Evolutionary conservation across 2,888 invertebrate genomes (phyloP).

Genomic region (Metallyticus violacea): DNA sequence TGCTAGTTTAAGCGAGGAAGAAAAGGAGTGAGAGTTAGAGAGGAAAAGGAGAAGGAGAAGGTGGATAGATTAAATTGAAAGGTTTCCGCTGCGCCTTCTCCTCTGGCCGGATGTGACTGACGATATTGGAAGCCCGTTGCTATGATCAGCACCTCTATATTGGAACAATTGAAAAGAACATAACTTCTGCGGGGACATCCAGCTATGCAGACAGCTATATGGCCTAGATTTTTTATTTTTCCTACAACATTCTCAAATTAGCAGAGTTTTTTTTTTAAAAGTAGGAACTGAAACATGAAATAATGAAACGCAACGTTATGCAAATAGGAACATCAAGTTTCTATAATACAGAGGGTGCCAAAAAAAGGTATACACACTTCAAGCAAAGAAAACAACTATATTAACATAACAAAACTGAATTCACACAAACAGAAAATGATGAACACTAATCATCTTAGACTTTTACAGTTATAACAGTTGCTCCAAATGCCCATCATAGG

Average conservation of each 20-base stretch:
- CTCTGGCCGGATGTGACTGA: neutral
- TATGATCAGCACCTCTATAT: neutral
- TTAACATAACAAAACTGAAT: no score
- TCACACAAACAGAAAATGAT: no score
- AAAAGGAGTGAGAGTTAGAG: neutral
- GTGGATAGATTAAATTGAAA: slow-evolving; percentile 7
- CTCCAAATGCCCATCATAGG: no score
- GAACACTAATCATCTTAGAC: no score
- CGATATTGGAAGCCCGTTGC: neutral
- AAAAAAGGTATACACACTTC: no score
- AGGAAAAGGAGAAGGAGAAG: neutral
- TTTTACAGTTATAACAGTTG: no score
- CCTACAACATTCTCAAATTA: neutral
- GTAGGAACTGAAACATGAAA: no score
- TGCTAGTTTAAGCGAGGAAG: slow-evolving; percentile 6
- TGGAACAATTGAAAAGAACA: neutral
- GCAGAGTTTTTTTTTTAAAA: neutral
- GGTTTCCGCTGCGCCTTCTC: neutral
- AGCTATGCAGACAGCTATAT: no score
- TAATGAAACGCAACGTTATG: no score
- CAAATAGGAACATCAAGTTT: no score
- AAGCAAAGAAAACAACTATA: no score
- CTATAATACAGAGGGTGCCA: no score
- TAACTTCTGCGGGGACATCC: neutral
- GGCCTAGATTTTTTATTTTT: neutral